Conservation (phyloP, 2,797 vertebrate species). For the Octomys mimax region DNA sequence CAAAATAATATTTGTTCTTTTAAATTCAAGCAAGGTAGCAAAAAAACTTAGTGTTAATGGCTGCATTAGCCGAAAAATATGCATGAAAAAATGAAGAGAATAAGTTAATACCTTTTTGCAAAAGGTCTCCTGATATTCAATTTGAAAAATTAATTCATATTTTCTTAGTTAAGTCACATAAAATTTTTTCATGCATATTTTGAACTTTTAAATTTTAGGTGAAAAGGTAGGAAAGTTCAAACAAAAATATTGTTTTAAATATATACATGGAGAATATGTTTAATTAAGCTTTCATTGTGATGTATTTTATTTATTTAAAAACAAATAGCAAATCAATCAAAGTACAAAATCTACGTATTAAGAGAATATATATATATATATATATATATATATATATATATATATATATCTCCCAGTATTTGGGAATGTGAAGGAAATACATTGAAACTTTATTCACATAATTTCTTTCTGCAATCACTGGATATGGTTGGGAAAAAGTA, state of each 20-base stretch:
- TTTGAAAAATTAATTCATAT: slow-evolving; percentile 77
- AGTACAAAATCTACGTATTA: neutral
- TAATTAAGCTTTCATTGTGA: slow-evolving; percentile 49
- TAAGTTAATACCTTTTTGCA: slow-evolving; percentile 58
- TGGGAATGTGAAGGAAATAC: neutral
- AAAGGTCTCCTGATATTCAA: slow-evolving; percentile 60
- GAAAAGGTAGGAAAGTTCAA: slow-evolving; percentile 59
- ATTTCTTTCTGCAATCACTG: slow-evolving; percentile 10
- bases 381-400: neutral
- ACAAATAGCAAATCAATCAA: neutral
- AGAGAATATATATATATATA: no score
- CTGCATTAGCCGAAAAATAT: slow-evolving; percentile 35
- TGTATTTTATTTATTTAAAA: slow-evolving; percentile 38
- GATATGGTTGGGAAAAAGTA: neutral
- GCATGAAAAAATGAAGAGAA: slow-evolving; percentile 60
- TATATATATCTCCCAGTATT: neutral
- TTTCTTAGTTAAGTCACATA: slow-evolving; percentile 59
- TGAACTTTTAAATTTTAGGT: no score
- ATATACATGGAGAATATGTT: neutral
- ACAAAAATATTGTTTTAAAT: slow-evolving; percentile 4
- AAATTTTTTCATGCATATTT: no score
- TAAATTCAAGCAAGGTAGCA: neutral
- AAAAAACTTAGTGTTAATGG: slow-evolving; percentile 40
- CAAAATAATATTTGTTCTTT: neutral
- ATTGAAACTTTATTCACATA: neutral